These are phyloP conservation scores for Microctonus aethiopoides DNA, from an alignment of 2,888 invertebrate genomes.

Conservation along the genomic window DNA sequence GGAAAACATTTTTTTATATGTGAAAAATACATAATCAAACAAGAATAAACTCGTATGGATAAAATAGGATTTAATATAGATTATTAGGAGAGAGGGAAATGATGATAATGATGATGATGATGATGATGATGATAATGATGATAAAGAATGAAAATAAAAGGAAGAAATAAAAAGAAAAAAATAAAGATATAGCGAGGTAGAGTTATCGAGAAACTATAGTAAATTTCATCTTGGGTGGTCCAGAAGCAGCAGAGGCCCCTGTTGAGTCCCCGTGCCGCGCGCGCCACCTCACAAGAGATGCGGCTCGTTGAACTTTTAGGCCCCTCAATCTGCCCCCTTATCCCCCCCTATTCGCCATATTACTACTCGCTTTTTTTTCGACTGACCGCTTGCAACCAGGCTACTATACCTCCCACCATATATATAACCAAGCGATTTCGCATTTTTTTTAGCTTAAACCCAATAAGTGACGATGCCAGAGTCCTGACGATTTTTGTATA, in stretches of 20 bases:
- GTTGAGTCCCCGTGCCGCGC: conserved; percentile 62
- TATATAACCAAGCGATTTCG: neutral
- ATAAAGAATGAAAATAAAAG: conserved; percentile 24
- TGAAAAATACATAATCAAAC: neutral
- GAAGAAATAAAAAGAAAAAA: conserved; percentile 27
- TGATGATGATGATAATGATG: too few species aligned
- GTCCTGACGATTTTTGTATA: neutral
- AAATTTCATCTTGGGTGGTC: conserved; percentile 67
- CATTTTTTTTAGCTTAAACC: neutral
- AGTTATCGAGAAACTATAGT: conserved; percentile 53
- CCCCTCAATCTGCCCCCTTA: conserved; percentile 41
- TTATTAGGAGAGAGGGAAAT: neutral
- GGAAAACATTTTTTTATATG: neutral
- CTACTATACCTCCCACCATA: neutral
- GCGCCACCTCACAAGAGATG: conserved; percentile 60
- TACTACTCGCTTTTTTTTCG: conserved; percentile 30
- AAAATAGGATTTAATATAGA: too few species aligned
- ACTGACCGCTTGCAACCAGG: conserved; percentile 27
- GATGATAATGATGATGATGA: too few species aligned
- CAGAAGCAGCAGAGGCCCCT: conserved; percentile 59
- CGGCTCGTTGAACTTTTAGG: conserved; percentile 41
- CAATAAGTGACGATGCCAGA: neutral
- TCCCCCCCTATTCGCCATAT: conserved; percentile 8
- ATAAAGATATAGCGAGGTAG: conserved; percentile 29
- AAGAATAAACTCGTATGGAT: too few species aligned